A percentile compares a stretch with the other conserved stretches of the same genome.
Evolutionary conservation across 2,797 vertebrate genomes (phyloP).

Genomic region (Hozukius guyotensis): DNA sequence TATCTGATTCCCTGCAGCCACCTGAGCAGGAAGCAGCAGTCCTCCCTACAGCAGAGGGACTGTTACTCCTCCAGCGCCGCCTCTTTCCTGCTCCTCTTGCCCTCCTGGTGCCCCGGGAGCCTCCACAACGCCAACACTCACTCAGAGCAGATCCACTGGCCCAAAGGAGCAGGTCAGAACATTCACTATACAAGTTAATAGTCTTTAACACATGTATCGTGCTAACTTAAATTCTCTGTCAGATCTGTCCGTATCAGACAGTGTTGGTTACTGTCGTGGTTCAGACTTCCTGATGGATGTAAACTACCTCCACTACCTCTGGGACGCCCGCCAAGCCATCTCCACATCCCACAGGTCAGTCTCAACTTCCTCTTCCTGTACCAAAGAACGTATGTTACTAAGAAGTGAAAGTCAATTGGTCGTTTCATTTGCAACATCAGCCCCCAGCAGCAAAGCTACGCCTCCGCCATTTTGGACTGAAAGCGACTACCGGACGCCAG

Average conservation of each 20-base stretch:
- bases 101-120: constrained; percentile 87
- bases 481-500: accelerated
- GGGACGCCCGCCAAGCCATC: constrained; percentile 89
- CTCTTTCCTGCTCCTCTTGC: constrained; percentile 89
- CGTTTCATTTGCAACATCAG: too few species aligned
- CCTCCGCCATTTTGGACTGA: too few species aligned
- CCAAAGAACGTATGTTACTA: too few species aligned
- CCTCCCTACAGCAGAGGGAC: constrained; percentile 86
- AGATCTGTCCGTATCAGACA: constrained; percentile 60
- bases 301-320: constrained; percentile 94
- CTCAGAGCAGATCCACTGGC: constrained; percentile 88
- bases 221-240: background rate
- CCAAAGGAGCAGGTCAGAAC: constrained; percentile 76
- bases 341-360: constrained; percentile 75
- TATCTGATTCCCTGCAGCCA: constrained; percentile 93
- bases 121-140: constrained; percentile 68
- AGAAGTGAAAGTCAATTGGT: too few species aligned
- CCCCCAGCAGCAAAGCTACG: too few species aligned
- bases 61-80: constrained; percentile 89
- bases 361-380: background rate
- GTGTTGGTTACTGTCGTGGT: constrained; percentile 79
- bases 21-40: constrained; percentile 86
- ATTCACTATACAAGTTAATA: background rate
- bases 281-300: constrained; percentile 86
- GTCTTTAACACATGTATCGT: accelerated